Evolutionary conservation across 2,797 vertebrate species (phyloP).

Genomic region (Harpagifer antarcticus): DNA sequence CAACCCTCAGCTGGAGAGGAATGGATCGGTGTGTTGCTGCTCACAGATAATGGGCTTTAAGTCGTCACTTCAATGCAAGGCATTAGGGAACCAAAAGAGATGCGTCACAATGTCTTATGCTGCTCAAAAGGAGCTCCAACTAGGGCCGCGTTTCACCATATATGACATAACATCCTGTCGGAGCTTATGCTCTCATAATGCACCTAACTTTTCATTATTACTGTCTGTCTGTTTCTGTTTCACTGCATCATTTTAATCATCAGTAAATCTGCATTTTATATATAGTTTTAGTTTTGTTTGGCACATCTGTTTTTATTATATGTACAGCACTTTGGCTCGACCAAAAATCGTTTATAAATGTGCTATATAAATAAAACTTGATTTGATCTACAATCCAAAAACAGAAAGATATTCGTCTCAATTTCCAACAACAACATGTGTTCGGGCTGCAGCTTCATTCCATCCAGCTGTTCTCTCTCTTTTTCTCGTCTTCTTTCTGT

Average conservation of each 20-base stretch:
- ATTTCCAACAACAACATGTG: too few relatives aligned
- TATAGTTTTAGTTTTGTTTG: too few relatives aligned
- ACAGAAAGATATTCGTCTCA: too few relatives aligned
- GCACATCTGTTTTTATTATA: too few relatives aligned
- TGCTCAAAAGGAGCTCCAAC: conserved; percentile 17
- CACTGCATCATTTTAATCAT: background rate
- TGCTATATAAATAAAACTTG: too few relatives aligned
- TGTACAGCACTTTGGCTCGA: too few relatives aligned
- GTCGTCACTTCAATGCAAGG: conserved; percentile 31
- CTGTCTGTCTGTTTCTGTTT: background rate
- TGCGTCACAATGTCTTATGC: conserved; percentile 10
- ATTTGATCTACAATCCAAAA: too few relatives aligned
- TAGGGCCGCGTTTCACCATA: background rate
- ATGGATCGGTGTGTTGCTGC: conserved; percentile 34
- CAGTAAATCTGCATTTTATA: too few relatives aligned
- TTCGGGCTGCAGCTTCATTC: background rate
- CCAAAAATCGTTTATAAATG: too few relatives aligned
- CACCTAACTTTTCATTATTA: background rate
- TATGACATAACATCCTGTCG: background rate
- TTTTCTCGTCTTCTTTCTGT: background rate
- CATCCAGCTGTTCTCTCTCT: background rate
- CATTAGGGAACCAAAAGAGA: conserved; percentile 28
- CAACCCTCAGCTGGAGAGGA: conserved; percentile 37
- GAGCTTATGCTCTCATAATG: background rate
- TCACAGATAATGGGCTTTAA: conserved; percentile 52